Base-by-base conservation (phyloP, 1,140 invertebrate genomes). In the Batillaria attramentaria region DNA sequence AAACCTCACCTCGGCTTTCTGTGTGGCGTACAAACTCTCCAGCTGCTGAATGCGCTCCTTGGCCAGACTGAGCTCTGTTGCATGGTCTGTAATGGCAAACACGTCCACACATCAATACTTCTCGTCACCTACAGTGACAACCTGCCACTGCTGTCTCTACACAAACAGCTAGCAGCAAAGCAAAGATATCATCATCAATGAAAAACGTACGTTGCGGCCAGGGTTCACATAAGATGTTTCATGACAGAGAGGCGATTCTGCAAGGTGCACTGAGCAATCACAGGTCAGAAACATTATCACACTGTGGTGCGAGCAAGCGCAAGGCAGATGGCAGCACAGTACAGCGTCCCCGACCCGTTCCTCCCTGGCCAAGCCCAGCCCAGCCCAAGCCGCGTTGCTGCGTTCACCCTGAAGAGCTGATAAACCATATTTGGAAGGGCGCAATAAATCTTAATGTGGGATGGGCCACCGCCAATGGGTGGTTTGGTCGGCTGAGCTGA, bases 31-130 rank as follows among this genome's bases (percentile, higher is more conserved):
- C 31, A 83, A 37, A 31, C 75, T 77, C 54, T 88, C 84, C n/a
- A 85, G 79, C 70, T 87, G 84, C 33, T 82, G 78, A 57, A 88
- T 86, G 80, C 89, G 89, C 69, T 87, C 86, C 72, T 87, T 81
- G 39, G 87, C 86, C 43, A 90, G 81, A 16, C 83, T 82, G 41
- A 90, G 81, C 72, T 90, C 89, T 77, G 89, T 88, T 50, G 84
- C 84, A 79, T 85, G 87, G 85, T 90, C 89, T 89, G 84, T 60
- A 84, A 85, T n/a, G 82, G 73, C 39, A 77, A 79, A 35, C 35
- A 75, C 43, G 24, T 74, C 39, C n/a, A n/a, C n/a, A n/a, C n/a
- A n/a, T n/a, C n/a, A n/a, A n/a, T n/a, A n/a, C n/a, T n/a, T n/a
- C n/a, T n/a, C n/a, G n/a, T n/a, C n/a, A n/a, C n/a, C n/a, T n/a